These are phyloP conservation scores for Macquaria ambigua DNA, from an alignment of 2,113 vertebrate species.

Conservation along the genomic window DNA sequence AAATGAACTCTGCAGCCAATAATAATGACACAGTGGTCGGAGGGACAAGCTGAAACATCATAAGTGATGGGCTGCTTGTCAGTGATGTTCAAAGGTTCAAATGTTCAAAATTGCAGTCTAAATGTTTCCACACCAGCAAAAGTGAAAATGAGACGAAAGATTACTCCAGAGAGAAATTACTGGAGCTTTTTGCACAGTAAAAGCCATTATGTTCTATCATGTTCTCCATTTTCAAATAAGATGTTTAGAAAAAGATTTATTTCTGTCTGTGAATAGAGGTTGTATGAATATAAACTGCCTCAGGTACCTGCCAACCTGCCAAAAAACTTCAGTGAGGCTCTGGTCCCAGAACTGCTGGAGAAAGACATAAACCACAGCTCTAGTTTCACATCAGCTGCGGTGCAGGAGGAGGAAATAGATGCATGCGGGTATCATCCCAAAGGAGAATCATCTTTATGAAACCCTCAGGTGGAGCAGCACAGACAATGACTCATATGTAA, in stretches of 20 bases:
- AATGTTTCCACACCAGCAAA: slow-evolving; percentile 38
- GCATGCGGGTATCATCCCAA: slow-evolving; percentile 55
- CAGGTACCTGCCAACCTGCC: slow-evolving; percentile 57
- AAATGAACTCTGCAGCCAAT: slow-evolving; percentile 9
- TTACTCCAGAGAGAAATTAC: slow-evolving; percentile 47
- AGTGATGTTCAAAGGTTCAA: neutral
- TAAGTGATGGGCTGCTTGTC: slow-evolving; percentile 4
- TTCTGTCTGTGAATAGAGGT: slow-evolving; percentile 47
- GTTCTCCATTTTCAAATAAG: slow-evolving; percentile 40
- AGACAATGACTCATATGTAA: slow-evolving; percentile 60
- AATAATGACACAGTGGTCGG: neutral
- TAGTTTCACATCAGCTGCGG: slow-evolving; percentile 56
- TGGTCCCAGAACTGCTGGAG: slow-evolving; percentile 53
- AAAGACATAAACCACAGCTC: slow-evolving; percentile 55
- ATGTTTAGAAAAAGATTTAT: slow-evolving; percentile 43
- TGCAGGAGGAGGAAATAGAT: slow-evolving; percentile 61
- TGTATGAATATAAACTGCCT: slow-evolving; percentile 59
- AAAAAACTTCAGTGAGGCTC: slow-evolving; percentile 50
- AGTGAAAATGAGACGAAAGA: slow-evolving; percentile 32
- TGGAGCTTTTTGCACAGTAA: slow-evolving; percentile 20
- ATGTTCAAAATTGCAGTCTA: neutral
- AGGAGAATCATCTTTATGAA: slow-evolving; percentile 69
- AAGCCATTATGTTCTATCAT: slow-evolving; percentile 35
- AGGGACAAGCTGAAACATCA: neutral
- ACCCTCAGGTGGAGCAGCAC: slow-evolving; percentile 61